Conservation (phyloP, 2,888 invertebrate species). For the Zaprionus bogoriensis region DNA sequence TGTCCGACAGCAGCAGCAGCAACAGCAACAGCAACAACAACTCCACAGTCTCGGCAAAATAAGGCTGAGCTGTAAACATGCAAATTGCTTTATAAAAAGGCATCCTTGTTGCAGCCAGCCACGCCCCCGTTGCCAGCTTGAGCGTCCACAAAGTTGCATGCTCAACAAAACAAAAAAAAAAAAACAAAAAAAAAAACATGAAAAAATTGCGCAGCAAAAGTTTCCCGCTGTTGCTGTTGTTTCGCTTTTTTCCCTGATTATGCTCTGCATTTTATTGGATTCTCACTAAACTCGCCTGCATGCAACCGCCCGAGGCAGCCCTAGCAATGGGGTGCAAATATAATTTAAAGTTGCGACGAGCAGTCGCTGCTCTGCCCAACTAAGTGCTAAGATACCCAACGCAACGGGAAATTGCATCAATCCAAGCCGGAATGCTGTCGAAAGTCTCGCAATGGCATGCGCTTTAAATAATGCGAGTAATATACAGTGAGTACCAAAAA, state of each 20-base stretch:
- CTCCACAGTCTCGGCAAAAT: conserved; percentile 7
- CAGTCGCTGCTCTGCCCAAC: too few relatives aligned
- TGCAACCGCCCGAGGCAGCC: conserved; percentile 1
- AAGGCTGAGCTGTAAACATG: conserved; percentile 36
- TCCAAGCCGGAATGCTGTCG: too few relatives aligned
- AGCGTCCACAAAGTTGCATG: conserved; percentile 6
- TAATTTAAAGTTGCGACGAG: conserved; percentile 22
- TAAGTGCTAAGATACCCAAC: too few relatives aligned
- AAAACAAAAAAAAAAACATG: neutral
- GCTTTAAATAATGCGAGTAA: too few relatives aligned
- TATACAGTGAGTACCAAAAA: too few relatives aligned
- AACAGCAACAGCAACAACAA: conserved; percentile 14
- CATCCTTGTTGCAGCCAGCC: conserved; percentile 16
- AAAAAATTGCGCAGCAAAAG: conserved; percentile 18
- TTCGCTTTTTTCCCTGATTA: conserved; percentile 12
- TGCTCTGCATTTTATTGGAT: conserved; percentile 31
- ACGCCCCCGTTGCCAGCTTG: neutral
- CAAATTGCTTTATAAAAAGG: conserved; percentile 61
- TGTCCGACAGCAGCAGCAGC: neutral
- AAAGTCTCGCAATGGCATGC: too few relatives aligned
- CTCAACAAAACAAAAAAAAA: neutral
- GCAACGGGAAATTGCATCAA: too few relatives aligned
- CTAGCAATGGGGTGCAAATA: neutral
- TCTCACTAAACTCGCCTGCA: conserved; percentile 32
- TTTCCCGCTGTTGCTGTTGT: neutral